Conservation (phyloP, 2,113 vertebrate species). For the Myotis yumanensis region DNA sequence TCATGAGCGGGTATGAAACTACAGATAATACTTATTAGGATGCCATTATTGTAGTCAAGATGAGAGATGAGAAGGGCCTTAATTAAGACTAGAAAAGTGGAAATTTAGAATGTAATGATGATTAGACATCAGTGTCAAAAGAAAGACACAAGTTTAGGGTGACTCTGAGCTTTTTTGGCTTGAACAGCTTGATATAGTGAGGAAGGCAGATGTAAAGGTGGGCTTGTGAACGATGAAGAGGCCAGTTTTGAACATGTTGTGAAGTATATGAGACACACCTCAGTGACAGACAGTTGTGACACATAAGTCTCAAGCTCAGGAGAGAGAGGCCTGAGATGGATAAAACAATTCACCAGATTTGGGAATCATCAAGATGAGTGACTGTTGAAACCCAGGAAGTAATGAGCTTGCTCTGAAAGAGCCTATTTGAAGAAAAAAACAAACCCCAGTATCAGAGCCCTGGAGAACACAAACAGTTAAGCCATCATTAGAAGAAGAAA, state of each 20-base stretch:
- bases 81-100: neutral
- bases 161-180: neutral
- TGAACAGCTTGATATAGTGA: neutral
- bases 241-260: neutral
- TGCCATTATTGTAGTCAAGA: neutral
- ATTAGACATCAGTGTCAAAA: neutral
- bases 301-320: neutral
- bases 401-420: neutral
- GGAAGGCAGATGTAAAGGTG: neutral
- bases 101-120: neutral
- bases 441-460: neutral
- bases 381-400: neutral
- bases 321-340: neutral
- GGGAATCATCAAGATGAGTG: neutral
- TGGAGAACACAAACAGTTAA: neutral
- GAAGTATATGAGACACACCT: neutral
- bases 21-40: neutral
- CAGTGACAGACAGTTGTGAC: neutral
- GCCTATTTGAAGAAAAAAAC: neutral
- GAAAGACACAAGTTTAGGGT: neutral
- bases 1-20: neutral
- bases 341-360: neutral
- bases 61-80: neutral
- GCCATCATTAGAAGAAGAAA: constrained; percentile 28
- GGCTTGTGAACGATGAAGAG: neutral